A percentile compares a stretch with the other conserved stretches of the same genome.
phyloP scores from a whole-genome alignment of 1,140 invertebrate species.

The Caenorhabditis tropicalis region DNA sequence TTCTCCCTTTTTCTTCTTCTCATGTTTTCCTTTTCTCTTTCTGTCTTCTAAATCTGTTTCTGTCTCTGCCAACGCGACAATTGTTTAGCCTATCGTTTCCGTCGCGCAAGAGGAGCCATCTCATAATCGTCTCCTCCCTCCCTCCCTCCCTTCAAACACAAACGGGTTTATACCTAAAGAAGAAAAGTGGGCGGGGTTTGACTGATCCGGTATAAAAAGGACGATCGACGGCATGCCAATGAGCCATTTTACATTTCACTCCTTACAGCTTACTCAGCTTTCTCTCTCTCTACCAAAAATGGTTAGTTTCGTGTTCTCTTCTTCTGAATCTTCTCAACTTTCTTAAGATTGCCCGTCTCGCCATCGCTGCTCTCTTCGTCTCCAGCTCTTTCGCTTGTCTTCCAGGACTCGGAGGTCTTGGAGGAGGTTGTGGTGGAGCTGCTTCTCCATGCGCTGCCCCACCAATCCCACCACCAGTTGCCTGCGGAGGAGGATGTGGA shows the following conservation, averaged over 20 bases:
- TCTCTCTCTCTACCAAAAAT: neutral
- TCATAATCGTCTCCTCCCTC: neutral
- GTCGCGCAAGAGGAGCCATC: conserved; percentile 38
- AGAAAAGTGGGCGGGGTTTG: neutral
- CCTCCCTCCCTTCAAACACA: neutral
- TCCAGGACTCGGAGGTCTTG: conserved; percentile 33
- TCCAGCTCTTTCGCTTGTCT: conserved; percentile 33
- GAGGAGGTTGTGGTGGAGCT: conserved; percentile 29
- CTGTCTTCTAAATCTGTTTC: neutral
- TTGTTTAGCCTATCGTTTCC: conserved; percentile 25
- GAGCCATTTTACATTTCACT: conserved; percentile 9
- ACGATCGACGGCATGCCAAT: conserved; percentile 14
- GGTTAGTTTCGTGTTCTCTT: neutral
- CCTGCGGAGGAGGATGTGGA: conserved; percentile 35
- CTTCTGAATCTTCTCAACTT: neutral
- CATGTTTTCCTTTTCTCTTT: neutral
- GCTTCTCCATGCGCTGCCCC: conserved; percentile 28
- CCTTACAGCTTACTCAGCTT: neutral
- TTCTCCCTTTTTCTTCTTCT: neutral
- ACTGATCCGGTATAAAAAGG: conserved; percentile 34
- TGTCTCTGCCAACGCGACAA: neutral
- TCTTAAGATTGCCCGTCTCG: conserved; percentile 8
- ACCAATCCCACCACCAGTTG: conserved; percentile 4
- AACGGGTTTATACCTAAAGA: conserved; percentile 36
- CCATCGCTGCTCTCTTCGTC: conserved; percentile 25